Conservation (phyloP, 2,113 vertebrate genomes). For the Boulengeromyrus knoepffleri region DNA sequence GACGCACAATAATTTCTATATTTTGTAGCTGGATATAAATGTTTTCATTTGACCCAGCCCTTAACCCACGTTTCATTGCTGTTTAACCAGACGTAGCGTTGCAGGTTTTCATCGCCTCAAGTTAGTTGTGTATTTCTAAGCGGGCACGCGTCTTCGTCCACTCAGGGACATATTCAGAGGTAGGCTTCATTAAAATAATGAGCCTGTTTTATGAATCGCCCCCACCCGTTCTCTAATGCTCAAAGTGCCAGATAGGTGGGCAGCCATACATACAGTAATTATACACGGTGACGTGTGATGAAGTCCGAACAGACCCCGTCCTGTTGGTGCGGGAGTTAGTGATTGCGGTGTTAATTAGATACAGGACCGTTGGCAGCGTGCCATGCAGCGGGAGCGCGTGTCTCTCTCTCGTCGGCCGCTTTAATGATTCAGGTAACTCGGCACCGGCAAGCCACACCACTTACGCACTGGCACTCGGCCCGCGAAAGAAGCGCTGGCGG, state of each 20-base stretch:
- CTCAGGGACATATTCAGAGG: not conserved
- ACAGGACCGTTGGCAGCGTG: not conserved
- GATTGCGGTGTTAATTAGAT: not conserved
- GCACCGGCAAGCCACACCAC: not conserved
- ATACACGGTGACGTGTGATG: not conserved
- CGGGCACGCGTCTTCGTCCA: not conserved
- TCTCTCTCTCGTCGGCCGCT: not conserved
- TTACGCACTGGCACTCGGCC: not conserved
- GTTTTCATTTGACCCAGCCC: not conserved
- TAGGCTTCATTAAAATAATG: conserved; percentile 1
- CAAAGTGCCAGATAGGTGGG: not conserved
- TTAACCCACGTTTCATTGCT: not conserved
- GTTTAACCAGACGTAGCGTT: not conserved
- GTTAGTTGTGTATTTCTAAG: not conserved
- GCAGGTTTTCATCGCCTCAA: not conserved
- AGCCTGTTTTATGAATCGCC: not conserved
- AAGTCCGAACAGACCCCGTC: not conserved
- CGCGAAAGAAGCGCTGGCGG: not conserved
- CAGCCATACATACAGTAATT: not conserved
- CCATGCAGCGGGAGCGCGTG: not conserved
- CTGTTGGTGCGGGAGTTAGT: not conserved
- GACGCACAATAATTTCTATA: not conserved
- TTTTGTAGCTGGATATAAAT: not conserved
- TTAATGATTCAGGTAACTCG: not conserved
- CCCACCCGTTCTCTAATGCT: not conserved